Conservation (phyloP, 2,888 invertebrate genomes). For the Abrostola tripartita region DNA sequence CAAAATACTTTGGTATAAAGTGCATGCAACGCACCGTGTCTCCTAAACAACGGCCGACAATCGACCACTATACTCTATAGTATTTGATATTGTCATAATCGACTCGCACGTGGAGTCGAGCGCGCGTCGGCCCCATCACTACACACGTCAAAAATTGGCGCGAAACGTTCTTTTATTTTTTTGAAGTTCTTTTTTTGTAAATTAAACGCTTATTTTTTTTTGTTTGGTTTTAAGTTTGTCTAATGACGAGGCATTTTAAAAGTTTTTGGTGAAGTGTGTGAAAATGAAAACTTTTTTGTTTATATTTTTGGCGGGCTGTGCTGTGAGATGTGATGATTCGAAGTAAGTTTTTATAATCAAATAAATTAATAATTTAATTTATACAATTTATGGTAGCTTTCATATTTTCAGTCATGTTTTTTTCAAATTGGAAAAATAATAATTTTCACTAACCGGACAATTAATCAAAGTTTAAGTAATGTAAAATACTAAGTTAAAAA, state of each 20-base stretch:
- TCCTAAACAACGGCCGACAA: slow-evolving; percentile 34
- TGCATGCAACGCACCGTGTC: slow-evolving; percentile 17
- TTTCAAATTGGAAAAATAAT: no score
- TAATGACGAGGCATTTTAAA: slow-evolving; percentile 22
- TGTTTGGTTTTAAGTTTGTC: neutral
- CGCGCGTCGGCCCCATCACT: slow-evolving; percentile 57
- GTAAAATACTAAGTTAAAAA: no score
- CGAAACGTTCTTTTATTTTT: slow-evolving; percentile 43
- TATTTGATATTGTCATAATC: slow-evolving; percentile 66
- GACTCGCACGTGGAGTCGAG: slow-evolving; percentile 62
- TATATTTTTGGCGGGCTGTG: slow-evolving; percentile 72
- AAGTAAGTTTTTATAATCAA: slow-evolving; percentile 64
- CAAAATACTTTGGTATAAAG: slow-evolving; percentile 14
- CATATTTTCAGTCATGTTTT: no score
- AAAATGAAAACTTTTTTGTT: slow-evolving; percentile 70
- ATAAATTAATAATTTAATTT: neutral
- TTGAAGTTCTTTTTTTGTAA: slow-evolving; percentile 13
- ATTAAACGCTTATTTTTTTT: slow-evolving; percentile 11
- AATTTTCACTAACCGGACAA: no score
- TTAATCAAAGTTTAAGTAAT: no score
- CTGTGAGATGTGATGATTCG: slow-evolving; percentile 75
- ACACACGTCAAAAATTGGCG: slow-evolving; percentile 65
- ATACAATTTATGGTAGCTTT: neutral
- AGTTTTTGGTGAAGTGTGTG: slow-evolving; percentile 46
- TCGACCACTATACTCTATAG: slow-evolving; percentile 49